A percentile compares a stretch with the other conserved stretches of the same genome.
These are phyloP conservation scores for Miltochrista miniata DNA, from an alignment of 2,888 invertebrate species.

Conservation along the genomic window DNA sequence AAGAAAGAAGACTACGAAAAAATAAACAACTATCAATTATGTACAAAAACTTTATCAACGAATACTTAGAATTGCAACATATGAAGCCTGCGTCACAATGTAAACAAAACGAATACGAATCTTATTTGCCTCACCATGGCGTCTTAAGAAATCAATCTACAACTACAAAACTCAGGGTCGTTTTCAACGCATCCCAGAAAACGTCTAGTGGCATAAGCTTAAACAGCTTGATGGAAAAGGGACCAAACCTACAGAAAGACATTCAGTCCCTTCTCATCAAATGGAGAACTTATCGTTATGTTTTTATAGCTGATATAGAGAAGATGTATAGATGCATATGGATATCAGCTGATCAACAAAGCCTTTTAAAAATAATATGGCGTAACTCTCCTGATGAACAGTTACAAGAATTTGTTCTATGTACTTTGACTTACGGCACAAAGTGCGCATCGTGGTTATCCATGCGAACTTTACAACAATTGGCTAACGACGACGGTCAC, in stretches of 20 bases:
- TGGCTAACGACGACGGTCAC: constrained; percentile 16
- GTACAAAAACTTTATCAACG: constrained; percentile 1
- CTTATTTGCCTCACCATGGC: constrained; percentile 2
- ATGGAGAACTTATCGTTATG: constrained; percentile 23
- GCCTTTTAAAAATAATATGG: constrained; percentile 18
- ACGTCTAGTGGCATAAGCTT: background rate
- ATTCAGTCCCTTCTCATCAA: constrained; percentile 15
- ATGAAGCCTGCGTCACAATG: background rate
- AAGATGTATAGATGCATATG: constrained; percentile 26
- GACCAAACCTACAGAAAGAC: constrained; percentile 21
- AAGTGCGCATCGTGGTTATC: constrained; percentile 17
- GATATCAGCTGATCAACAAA: constrained; percentile 14
- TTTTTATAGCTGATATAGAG: constrained; percentile 25
- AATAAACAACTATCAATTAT: background rate
- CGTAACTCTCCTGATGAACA: background rate
- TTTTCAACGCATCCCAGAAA: constrained; percentile 3
- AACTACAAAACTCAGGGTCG: constrained; percentile 3
- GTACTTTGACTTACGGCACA: too few relatives aligned
- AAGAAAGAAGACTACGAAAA: constrained; percentile 3
- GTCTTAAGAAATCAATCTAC: background rate
- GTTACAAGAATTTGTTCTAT: background rate
- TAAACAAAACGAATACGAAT: background rate
- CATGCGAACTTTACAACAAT: constrained; percentile 12
- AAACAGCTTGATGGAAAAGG: constrained; percentile 1
- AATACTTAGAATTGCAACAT: background rate